These are phyloP conservation scores for Budorcas taxicolor DNA, from an alignment of 2,113 vertebrate species.

Conservation along the genomic window DNA sequence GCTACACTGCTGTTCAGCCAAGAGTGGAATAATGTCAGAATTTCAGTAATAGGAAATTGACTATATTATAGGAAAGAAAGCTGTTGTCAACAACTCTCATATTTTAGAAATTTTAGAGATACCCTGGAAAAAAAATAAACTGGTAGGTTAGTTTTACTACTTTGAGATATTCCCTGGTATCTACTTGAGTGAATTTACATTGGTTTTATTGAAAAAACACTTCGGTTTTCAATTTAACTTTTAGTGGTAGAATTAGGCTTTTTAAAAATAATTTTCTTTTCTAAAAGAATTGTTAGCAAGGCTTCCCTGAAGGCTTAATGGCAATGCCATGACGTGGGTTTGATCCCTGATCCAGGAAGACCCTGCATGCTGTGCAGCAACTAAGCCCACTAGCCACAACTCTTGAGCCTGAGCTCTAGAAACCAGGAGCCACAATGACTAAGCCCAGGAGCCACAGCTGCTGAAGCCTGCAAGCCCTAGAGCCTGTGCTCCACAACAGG, in stretches of 20 bases:
- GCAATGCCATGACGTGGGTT: background rate
- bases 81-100: background rate
- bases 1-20: background rate
- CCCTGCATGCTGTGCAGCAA: background rate
- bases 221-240: constrained; percentile 32
- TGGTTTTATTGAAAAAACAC: background rate
- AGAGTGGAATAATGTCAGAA: background rate
- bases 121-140: background rate
- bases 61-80: background rate
- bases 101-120: background rate
- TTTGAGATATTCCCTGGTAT: background rate
- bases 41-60: background rate
- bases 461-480: background rate
- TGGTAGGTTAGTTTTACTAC: background rate
- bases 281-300: background rate
- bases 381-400: background rate
- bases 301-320: background rate
- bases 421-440: background rate
- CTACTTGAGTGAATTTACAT: constrained; percentile 21
- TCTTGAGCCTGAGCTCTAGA: background rate
- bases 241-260: background rate
- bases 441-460: background rate
- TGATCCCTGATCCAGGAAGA: background rate
- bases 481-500: background rate
- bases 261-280: background rate